These are phyloP conservation scores for Piaya cayana DNA, from an alignment of 2,113 vertebrate genomes.

Conservation along the genomic window DNA sequence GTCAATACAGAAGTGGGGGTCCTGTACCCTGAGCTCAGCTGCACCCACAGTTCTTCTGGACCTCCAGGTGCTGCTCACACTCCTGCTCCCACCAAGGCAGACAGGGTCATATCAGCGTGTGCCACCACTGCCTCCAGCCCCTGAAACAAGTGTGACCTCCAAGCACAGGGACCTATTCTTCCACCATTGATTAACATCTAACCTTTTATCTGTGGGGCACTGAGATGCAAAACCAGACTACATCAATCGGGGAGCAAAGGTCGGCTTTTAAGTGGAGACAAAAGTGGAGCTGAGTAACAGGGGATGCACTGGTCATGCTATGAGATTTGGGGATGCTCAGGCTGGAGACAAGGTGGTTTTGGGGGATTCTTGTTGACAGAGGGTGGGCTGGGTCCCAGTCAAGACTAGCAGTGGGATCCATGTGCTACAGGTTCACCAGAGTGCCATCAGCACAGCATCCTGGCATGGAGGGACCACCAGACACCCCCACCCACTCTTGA, in stretches of 20 bases:
- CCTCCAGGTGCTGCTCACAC: rapidly evolving
- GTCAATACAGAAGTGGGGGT: background rate
- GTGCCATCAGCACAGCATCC: background rate
- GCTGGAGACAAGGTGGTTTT: background rate
- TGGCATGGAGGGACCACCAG: background rate
- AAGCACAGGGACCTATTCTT: background rate
- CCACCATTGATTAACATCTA: conserved; percentile 59
- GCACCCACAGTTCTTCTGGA: rapidly evolving
- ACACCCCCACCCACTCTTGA: background rate
- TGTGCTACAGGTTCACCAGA: background rate
- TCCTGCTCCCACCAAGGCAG: background rate
- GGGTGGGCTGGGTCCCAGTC: background rate
- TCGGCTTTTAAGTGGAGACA: conserved; percentile 16
- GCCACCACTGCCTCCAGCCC: background rate
- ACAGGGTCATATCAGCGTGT: background rate
- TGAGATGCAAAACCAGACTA: conserved; percentile 26
- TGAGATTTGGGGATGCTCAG: background rate
- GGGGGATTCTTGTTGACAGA: background rate
- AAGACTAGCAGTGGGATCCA: background rate
- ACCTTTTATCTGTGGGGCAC: conserved; percentile 43
- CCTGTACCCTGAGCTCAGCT: background rate
- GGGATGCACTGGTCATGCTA: background rate
- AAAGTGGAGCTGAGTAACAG: background rate
- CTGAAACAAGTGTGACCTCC: conserved; percentile 68
- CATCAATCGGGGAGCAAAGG: conserved; percentile 23